Evolutionary conservation across 2,113 vertebrate species (phyloP).

Genomic region (Haemorhous mexicanus): DNA sequence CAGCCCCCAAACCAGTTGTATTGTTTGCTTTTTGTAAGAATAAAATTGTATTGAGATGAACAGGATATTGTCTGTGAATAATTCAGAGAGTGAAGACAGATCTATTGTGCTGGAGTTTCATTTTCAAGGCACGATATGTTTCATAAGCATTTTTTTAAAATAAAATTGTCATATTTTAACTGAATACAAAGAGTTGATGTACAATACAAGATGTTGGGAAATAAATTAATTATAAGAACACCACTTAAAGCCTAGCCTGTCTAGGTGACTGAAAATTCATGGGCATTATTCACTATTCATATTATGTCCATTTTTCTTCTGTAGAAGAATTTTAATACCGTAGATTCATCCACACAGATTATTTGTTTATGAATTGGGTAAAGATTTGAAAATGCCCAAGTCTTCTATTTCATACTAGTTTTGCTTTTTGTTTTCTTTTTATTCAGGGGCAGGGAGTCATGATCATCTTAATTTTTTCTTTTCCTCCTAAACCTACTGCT

Average conservation of each 20-base stretch:
- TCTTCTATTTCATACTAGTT: not conserved
- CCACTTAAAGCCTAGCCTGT: not conserved
- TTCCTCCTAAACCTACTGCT: not conserved
- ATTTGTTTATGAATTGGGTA: not conserved
- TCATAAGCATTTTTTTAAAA: not conserved
- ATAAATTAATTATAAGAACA: not conserved
- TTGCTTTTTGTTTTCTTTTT: not conserved
- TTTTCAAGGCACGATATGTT: conserved; percentile 18
- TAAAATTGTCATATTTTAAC: conserved; percentile 4
- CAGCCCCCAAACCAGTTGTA: not conserved
- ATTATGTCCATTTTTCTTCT: not conserved
- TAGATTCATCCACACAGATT: not conserved
- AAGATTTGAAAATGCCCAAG: not conserved
- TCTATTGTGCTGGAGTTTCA: conserved; percentile 21
- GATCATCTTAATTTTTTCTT: not conserved
- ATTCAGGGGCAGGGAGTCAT: not conserved
- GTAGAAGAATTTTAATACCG: not conserved
- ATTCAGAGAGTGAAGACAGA: conserved; percentile 13
- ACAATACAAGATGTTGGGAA: not conserved
- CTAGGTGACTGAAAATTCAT: not conserved
- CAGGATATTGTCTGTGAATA: conserved; percentile 36
- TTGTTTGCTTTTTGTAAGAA: conserved; percentile 37
- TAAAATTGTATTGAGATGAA: conserved; percentile 26
- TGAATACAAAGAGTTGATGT: not conserved
- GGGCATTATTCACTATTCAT: not conserved